A percentile compares a stretch with the other conserved stretches of the same genome.
These are phyloP conservation scores for Galerucella pusilla DNA, from an alignment of 2,888 invertebrate species.

Conservation along the genomic window DNA sequence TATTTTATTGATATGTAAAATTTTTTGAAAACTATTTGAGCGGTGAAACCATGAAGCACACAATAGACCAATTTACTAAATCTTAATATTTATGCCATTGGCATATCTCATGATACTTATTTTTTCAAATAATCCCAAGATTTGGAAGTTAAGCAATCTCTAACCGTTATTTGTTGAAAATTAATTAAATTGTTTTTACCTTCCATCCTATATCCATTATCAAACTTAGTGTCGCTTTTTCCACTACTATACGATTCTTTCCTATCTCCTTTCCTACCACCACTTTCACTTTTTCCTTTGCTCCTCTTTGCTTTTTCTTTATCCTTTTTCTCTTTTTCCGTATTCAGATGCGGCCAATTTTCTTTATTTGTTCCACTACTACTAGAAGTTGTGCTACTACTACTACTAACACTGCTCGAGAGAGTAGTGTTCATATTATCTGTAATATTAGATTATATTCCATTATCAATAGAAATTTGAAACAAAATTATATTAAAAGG, in stretches of 20 bases:
- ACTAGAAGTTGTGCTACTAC: conserved; percentile 43
- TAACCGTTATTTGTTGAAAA: no score
- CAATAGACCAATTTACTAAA: no score
- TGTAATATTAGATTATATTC: conserved; percentile 17
- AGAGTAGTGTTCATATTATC: conserved; percentile 40
- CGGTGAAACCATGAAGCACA: no score
- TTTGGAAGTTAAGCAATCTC: no score
- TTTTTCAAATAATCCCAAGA: no score
- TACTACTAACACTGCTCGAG: conserved; percentile 46
- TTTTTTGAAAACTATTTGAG: no score
- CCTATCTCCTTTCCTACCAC: conserved; percentile 42
- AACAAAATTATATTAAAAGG: not conserved
- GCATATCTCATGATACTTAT: no score
- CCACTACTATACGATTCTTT: conserved; percentile 42
- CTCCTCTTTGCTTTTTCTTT: conserved; percentile 60
- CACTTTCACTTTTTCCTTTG: conserved; percentile 43
- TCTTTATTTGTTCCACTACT: conserved; percentile 54
- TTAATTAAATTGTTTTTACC: conserved; percentile 17
- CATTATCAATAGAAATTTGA: not conserved
- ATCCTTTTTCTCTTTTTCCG: conserved; percentile 53
- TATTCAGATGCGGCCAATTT: conserved; percentile 60
- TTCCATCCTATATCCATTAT: conserved; percentile 44
- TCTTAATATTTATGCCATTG: no score
- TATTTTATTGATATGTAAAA: not conserved
- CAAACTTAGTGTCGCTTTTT: conserved; percentile 43